phyloP scores from a whole-genome alignment of 1,140 invertebrate species.

The Potamilus streckersoni region DNA sequence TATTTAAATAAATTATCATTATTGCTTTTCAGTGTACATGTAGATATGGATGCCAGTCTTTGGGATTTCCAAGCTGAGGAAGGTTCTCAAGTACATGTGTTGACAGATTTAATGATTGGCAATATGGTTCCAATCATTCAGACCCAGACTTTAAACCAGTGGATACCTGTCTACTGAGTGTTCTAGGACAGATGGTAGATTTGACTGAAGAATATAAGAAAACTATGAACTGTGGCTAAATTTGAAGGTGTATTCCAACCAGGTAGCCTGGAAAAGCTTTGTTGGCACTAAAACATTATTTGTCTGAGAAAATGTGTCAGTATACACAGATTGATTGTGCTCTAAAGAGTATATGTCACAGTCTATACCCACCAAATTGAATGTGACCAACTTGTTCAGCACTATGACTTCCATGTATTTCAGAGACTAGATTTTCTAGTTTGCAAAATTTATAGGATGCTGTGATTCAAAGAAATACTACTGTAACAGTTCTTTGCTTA shows the following conservation, averaged over 20 bases:
- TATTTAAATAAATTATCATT: no score
- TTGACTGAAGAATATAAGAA: constrained; percentile 95
- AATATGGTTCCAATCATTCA: constrained; percentile 76
- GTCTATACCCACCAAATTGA: no score
- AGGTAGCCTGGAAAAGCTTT: constrained; percentile 76
- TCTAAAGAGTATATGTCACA: no score
- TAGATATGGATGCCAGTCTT: constrained; percentile 94
- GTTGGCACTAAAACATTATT: constrained; percentile 53
- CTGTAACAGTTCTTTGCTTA: fast-evolving
- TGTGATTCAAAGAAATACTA: no score
- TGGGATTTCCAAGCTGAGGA: constrained; percentile 99
- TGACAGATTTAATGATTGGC: constrained; percentile 93
- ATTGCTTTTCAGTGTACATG: constrained; percentile 15
- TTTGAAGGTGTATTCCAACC: constrained; percentile 92
- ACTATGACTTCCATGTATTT: no score
- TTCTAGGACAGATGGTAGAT: constrained; percentile 80
- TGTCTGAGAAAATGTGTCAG: no score
- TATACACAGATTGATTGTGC: no score
- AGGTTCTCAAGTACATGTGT: constrained; percentile 91
- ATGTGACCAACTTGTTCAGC: no score
- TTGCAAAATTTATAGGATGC: no score
- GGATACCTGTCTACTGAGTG: constrained; percentile 88
- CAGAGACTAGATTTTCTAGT: no score
- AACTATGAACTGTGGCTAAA: constrained; percentile 98
- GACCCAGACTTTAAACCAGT: constrained; percentile 82